Evolutionary conservation across 2,797 vertebrate genomes (phyloP), one percentile per base, ranked within the genome.

Genomic region (Malacoctenus gilli): DNA sequence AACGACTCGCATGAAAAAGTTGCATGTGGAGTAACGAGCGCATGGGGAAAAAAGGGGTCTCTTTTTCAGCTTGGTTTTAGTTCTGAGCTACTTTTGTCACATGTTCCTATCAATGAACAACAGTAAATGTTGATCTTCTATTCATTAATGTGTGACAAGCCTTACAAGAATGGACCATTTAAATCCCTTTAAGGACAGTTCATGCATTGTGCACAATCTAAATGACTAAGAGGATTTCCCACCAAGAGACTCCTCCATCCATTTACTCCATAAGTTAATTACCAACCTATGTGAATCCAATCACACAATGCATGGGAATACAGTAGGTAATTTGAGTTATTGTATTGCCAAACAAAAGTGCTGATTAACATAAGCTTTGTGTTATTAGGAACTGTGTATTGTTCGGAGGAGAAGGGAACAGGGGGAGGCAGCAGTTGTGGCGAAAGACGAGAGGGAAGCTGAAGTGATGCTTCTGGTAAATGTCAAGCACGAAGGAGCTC

Each of bases 401-500:
- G 49, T 59, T 54, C 41, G 6, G 25, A 48, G 18, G 12, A 51
- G 47, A 46, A 40, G 13, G 18, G 37, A 39, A 48, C 3, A 36
- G 21, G 61, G 20, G 40, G 16, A 18, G 32, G 12, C 18, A 13
- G 11, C 10, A 4, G 30, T 18, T 43, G 19, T 37, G 8, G 19
- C 53, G 23, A 41, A 54, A 42, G 13, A 55, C 31, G 15, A 46
- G 52, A 40, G 32, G 21, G 22, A 42, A 41, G 61, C 12, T 50
- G 36, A 30, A 47, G 25, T 14, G 14, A 41, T 48, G 60, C 25
- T 32, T 47, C 49, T 58, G 36, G 72, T 64, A 87, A 84, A 86
- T 78, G 69, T 82, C 73, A 75, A 72, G 64, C 68, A 68, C 50
- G 51, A 59, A 64, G 62, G 58, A 43, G 61, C 25, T 36, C 5